These are phyloP conservation scores for Aleiodes alternator DNA, from an alignment of 2,888 invertebrate species.

Conservation along the genomic window DNA sequence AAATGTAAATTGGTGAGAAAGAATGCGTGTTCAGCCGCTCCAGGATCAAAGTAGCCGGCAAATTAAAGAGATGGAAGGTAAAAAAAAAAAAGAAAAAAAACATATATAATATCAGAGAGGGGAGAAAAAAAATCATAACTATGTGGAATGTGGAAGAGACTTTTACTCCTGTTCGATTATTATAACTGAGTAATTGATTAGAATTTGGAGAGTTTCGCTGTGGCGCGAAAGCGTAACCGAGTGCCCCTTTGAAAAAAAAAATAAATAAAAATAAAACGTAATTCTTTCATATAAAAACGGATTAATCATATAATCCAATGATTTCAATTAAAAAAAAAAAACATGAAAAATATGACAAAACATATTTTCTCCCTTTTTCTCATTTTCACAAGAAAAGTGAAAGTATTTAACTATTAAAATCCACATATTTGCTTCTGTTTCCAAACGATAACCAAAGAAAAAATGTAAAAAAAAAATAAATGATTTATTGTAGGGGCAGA, in stretches of 20 bases:
- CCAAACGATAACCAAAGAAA: conserved; percentile 9
- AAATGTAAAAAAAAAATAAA: conserved; percentile 16
- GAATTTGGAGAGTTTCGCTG: conserved; percentile 14
- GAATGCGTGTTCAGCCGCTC: conserved; percentile 37
- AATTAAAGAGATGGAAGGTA: conserved; percentile 18
- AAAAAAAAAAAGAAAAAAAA: conserved; percentile 5
- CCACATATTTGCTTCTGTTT: conserved; percentile 15
- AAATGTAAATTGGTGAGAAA: conserved; percentile 46
- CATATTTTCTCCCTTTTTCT: too few relatives aligned
- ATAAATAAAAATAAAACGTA: neutral
- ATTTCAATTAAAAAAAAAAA: too few relatives aligned
- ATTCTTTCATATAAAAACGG: too few relatives aligned
- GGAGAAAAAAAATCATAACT: conserved; percentile 1
- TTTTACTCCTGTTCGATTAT: conserved; percentile 44
- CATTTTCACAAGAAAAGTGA: conserved; percentile 3
- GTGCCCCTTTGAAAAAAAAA: neutral
- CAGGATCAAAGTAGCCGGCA: conserved; percentile 43
- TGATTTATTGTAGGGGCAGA: conserved; percentile 38
- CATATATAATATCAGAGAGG: neutral
- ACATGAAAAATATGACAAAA: too few relatives aligned
- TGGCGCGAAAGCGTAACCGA: conserved; percentile 41
- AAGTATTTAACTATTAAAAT: conserved; percentile 18
- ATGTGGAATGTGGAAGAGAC: conserved; percentile 40
- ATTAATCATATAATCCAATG: too few relatives aligned
- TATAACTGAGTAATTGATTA: conserved; percentile 32